Conservation (phyloP, 1,140 invertebrate species). For the Ceratosolen solmsi region DNA sequence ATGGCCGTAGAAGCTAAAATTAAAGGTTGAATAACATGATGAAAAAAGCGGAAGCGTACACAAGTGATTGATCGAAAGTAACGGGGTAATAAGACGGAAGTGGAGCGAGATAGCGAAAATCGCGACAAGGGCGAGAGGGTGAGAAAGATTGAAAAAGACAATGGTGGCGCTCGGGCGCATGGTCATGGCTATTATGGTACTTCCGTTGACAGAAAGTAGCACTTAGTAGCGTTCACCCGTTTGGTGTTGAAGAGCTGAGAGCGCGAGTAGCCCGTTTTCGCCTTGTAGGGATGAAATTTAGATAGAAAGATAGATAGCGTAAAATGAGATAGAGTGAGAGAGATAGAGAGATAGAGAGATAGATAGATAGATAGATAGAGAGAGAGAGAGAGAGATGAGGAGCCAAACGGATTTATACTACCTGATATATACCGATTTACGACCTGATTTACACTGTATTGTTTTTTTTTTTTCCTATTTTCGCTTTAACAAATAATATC, state of each 20-base stretch:
- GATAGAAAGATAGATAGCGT: not conserved
- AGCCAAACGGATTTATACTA: not conserved
- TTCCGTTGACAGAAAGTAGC: slow-evolving; percentile 69
- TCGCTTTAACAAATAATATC: not conserved
- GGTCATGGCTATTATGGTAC: slow-evolving; percentile 60
- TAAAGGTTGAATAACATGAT: slow-evolving; percentile 1
- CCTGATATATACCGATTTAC: too few relatives aligned
- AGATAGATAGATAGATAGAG: not conserved
- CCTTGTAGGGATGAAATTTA: slow-evolving; percentile 6
- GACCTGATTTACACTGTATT: too few relatives aligned
- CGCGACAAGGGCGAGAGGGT: not conserved
- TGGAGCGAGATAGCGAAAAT: not conserved
- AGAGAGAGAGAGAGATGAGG: not conserved
- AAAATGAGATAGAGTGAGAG: not conserved
- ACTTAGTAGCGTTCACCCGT: slow-evolving; percentile 57
- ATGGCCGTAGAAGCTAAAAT: not conserved
- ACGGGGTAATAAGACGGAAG: slow-evolving; percentile 17
- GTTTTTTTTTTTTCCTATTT: not conserved
- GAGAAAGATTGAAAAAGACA: slow-evolving; percentile 21
- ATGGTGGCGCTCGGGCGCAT: slow-evolving; percentile 24
- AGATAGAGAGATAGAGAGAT: not conserved
- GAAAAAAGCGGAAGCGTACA: slow-evolving; percentile 21
- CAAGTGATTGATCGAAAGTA: slow-evolving; percentile 30
- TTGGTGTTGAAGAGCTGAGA: slow-evolving; percentile 51
- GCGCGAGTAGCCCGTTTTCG: slow-evolving; percentile 57